Evolutionary conservation across 2,888 invertebrate genomes (phyloP), one percentile per base, ranked within the genome.

Genomic region (Eretmocerus hayati): DNA sequence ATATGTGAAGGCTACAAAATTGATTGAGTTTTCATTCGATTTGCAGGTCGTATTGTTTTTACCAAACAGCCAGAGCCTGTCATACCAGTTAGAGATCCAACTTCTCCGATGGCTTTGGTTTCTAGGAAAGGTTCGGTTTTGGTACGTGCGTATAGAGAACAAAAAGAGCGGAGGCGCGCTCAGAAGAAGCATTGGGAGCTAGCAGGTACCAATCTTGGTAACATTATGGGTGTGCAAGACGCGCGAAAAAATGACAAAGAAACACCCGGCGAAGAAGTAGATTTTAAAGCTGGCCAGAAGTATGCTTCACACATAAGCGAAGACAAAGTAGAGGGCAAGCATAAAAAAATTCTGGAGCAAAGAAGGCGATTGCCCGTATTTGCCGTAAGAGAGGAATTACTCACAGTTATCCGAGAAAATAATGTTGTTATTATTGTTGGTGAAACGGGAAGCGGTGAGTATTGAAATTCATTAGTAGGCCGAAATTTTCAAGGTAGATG

Each of bases 101-200:
- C 95, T 2, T 90, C 91, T 0, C 97, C 99, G 64, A 94, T 99
- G 93, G 99, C 99, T 0, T 75, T 95, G 39, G 87, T 93, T 44
- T 87, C 97, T 0, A 81, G 95, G 4, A 97, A 96, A 72, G 99
- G 97, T 1, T 92, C 91, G 0, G 84, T 86, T 2, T 75, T 92
- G 4, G 99, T 99, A 0, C 81, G 91, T 53, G 84, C 85, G 0
- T 92, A 87, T 69, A 80, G 99, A 44, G 99, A 99, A 67, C 92
- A 96, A 67, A 95, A 96, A 65, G 99, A 99, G 67, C 77, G 94
- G n/a, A 81, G 85, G 46, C 93, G 91, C 67, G 95, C 94, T 0
- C 97, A 99, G 70, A 94, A 95, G 71, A 97, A 99, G 66, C 96
- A 99, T 67, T 99, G 97, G 97, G 95, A 99, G 70, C 72, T 99